Base-by-base conservation (phyloP, 1,140 invertebrate genomes). In the Steinernema khuongi region DNA sequence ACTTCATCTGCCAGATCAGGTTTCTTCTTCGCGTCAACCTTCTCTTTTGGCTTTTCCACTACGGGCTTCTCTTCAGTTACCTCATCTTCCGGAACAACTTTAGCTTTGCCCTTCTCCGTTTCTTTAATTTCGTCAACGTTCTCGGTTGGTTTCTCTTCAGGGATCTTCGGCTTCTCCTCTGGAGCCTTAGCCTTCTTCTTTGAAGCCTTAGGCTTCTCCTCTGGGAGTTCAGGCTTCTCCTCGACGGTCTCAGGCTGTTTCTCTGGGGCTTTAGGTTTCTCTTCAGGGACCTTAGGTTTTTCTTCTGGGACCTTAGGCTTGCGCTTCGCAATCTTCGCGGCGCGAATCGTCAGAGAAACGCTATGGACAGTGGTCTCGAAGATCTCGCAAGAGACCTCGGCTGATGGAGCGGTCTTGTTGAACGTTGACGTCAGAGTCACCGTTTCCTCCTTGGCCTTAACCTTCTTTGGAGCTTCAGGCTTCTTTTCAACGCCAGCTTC, bases 11-110 rank as follows among this genome's bases (percentile, higher is more conserved):
- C 73, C 31, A n/a, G n/a, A n/a, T 28, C 28, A 19, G 19, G 4
- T 76, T 74, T 75, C 22, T 68, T 1, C 29, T 75, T 74, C 17
- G 0, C 73, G 0, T n/a, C n/a, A n/a, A n/a, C n/a, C n/a, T n/a
- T n/a, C n/a, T n/a, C n/a, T n/a, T n/a, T n/a, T n/a, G 73, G 28
- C 7, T 17, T 31, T n/a, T 1, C 71, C 33, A 43, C 74, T 32
- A 72, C 70, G 67, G 68, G 7, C 36, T 73, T 31, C 14, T 14
- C n/a, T 26, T 74, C n/a, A 14, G 72, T 70, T 11, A 29, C 1
- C 30, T 68, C 31, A 29, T 18, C 2, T 18, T 68, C 32, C 29
- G 22, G 19, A 68, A 19, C 36, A 41, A 7, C 36, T 41, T 41
- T 41, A 41, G 7, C 7, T 41, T n/a, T 11, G 36, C 36, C 36